phyloP scores from a whole-genome alignment of 2,888 invertebrate species.

The Mermis nigrescens region DNA sequence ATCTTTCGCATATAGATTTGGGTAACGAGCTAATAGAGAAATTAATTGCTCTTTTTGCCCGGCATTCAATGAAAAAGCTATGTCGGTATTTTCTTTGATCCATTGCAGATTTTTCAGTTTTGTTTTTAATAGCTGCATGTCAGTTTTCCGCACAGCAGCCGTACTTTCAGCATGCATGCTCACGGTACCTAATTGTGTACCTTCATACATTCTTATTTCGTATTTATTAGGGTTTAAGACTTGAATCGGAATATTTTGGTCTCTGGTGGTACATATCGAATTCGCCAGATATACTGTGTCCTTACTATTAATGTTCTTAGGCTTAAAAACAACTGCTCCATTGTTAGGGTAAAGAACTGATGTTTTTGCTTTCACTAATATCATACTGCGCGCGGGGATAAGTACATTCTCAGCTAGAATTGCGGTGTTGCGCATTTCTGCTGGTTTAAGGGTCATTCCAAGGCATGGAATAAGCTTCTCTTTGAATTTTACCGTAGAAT shows the following conservation, averaged over 20 bases:
- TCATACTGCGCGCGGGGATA: background rate
- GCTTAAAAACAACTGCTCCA: background rate
- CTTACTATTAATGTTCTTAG: background rate
- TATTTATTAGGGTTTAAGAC: background rate
- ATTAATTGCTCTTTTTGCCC: background rate
- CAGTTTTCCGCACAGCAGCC: background rate
- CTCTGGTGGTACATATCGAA: background rate
- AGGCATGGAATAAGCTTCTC: background rate
- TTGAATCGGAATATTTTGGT: background rate
- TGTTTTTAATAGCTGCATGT: too few species aligned
- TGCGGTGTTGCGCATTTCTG: background rate
- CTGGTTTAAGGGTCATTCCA: background rate
- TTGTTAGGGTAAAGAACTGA: background rate
- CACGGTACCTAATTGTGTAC: too few species aligned
- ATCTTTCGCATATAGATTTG: background rate
- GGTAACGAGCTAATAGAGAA: background rate
- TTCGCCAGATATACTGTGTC: background rate
- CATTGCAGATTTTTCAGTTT: too few species aligned
- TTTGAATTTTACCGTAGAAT: background rate
- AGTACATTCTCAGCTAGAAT: background rate
- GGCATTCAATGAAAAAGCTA: background rate
- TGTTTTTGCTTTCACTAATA: background rate
- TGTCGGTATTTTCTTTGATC: background rate
- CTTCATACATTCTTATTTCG: background rate
- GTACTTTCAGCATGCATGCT: background rate